A percentile compares a stretch with the other conserved stretches of the same genome.
Evolutionary conservation across 2,797 vertebrate species (phyloP).

Genomic region (Arctocebus calabarensis): DNA sequence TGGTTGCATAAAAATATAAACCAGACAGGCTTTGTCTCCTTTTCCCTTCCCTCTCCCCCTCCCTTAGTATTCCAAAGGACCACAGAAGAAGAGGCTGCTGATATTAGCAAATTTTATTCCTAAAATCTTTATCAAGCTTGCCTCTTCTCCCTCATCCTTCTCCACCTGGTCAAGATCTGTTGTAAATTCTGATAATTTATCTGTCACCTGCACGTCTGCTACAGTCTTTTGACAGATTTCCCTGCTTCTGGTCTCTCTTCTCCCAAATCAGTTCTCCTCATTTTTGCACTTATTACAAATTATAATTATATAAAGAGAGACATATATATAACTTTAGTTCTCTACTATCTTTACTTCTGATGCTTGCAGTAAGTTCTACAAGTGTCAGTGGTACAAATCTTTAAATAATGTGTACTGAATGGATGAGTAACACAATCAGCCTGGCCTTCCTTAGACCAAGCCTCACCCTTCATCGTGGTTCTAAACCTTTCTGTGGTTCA

Average conservation of each 20-base stretch:
- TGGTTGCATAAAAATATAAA: slow-evolving; percentile 37
- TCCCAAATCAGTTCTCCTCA: neutral
- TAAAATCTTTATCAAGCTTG: neutral
- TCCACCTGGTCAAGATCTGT: neutral
- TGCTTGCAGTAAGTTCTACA: slow-evolving; percentile 30
- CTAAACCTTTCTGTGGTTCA: neutral
- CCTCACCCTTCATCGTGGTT: neutral
- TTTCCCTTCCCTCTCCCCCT: neutral
- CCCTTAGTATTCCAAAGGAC: neutral
- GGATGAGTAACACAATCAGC: neutral
- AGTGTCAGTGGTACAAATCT: neutral
- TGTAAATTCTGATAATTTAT: neutral
- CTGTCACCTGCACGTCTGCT: neutral
- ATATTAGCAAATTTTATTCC: neutral
- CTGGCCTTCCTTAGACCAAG: slow-evolving; percentile 9
- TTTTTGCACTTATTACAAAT: neutral
- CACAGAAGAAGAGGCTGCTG: neutral
- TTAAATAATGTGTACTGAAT: neutral
- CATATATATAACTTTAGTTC: neutral
- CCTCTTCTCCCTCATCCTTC: neutral
- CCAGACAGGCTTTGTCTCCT: neutral
- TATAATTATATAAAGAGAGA: neutral
- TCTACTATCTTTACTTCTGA: neutral
- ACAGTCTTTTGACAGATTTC: neutral
- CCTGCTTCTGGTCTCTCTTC: neutral